Base-by-base conservation (phyloP, 1,140 invertebrate genomes). In the Whitmania pigra region DNA sequence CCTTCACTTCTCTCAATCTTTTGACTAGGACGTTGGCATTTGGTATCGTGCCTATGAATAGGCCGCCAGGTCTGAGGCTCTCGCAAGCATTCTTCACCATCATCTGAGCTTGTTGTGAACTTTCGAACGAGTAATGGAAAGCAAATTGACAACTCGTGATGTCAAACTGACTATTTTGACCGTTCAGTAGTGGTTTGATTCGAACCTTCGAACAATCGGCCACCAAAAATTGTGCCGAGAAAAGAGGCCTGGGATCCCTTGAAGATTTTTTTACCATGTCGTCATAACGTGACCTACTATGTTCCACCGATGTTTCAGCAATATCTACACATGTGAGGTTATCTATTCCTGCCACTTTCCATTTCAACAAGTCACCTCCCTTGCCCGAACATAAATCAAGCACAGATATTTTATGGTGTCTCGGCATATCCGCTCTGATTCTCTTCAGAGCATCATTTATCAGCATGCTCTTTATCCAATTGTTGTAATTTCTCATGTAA, bases 141-240 rank as follows among this genome's bases (percentile, higher is more conserved):
- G 94, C 90, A 87, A 99, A 99, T 82, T 99, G 97, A 81, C 93
- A 96, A 77, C 92, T 96, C 0, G 93, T 90, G 6, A 99, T 76
- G 82, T 99, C 91, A 78, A 99, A 86, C 77, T 87, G 66, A 31
- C 72, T 86, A 53, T 88, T 87, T 7, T 88, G 86, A 81, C 92
- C 88, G 75, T 85, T 84, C 77, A 88, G 92, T 73, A 85, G 84
- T 75, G 86, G 87, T 49, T 69, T 31, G 40, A 36, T 36, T 25
- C 73, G 72, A 75, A 91, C 89, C 85, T 89, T 91, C 40, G 92
- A 92, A 76, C 90, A 93, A 80, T 99, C 95, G 40, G 90, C 90
- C 67, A 88, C 85, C 78, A 98, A 88, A 79, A 97, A 97, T 82
- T 97, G 89, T 17, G 93, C 91, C n/a, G 86, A 83, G 79, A 90